Evolutionary conservation across 2,888 invertebrate species (phyloP), one percentile per base, ranked within the genome.

Genomic region (Parnassius glacialis): DNA sequence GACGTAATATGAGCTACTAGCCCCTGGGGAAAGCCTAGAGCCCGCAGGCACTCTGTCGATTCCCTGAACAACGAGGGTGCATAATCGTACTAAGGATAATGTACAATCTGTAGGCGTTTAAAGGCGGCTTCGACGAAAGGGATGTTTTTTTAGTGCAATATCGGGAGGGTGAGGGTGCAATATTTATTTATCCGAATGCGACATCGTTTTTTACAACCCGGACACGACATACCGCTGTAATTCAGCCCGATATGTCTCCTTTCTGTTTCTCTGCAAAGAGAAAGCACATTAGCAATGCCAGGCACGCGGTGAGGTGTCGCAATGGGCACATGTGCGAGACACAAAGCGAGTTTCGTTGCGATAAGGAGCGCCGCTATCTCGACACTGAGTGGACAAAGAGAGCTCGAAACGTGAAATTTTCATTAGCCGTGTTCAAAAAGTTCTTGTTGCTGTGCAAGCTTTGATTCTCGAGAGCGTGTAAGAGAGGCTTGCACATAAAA

Each of bases 81-180:
- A 91, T 91, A 91, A 91, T 91, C 90, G 88, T 86, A 90, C 88
- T 90, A 89, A 90, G 90, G 91, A 91, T 90, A 91, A 90, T 91
- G 90, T 91, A 91, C 91, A 91, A 91, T 91, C 91, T 91, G 91
- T 90, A 91, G 91, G 90, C 91, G 90, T 91, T 91, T 91, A 91
- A 90, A 91, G 90, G 87, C 90, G 85, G 90, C 90, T 85, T 87
- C 85, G 83, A 76, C 83, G 85, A 89, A 90, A 91, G 91, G 91
- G 90, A 91, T 90, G 90, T 91, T 91, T 91, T 90, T 91, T 91
- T 90, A 87, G 86, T 83, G 81, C 85, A 81, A 85, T 84, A 88
- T 85, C 74, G 80, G 75, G 84, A 90, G 91, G 91, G 91, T 83
- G 91, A 91, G 91, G 91, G 91, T 89, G 90, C 89, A 90, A 87